A percentile compares a stretch with the other conserved stretches of the same genome.
phyloP scores from a whole-genome alignment of 2,888 invertebrate genomes.

The Hyposoter dolosus region DNA sequence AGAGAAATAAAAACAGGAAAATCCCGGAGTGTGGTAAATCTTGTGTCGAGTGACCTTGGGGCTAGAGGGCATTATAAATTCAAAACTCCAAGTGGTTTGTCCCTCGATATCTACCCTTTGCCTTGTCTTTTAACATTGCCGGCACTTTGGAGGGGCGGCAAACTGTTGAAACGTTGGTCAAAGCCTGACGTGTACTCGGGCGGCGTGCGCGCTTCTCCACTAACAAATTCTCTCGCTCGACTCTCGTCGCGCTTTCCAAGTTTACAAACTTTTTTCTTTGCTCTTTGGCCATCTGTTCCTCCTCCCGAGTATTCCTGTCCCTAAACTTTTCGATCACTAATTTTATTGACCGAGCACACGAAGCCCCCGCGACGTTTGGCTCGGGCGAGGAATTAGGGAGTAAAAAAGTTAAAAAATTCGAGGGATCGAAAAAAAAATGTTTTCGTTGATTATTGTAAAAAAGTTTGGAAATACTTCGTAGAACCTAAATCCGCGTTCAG shows the following conservation, averaged over 20 bases:
- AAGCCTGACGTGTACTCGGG: slow-evolving; percentile 56
- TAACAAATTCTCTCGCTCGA: slow-evolving; percentile 11
- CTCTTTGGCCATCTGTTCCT: neutral
- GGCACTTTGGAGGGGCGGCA: neutral
- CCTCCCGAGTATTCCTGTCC: neutral
- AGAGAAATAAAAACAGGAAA: neutral
- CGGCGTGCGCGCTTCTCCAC: neutral
- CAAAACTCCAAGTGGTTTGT: slow-evolving; percentile 32
- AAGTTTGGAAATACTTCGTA: too few relatives aligned
- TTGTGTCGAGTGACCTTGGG: slow-evolving; percentile 60
- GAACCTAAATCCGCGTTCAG: too few relatives aligned
- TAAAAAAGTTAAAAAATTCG: neutral
- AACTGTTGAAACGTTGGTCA: slow-evolving; percentile 23
- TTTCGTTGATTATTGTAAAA: too few relatives aligned
- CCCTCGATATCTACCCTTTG: slow-evolving; percentile 38
- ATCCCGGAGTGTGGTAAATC: slow-evolving; percentile 35
- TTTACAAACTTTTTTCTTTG: slow-evolving; percentile 16
- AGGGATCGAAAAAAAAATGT: neutral
- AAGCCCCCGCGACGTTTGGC: too few relatives aligned
- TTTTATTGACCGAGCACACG: neutral
- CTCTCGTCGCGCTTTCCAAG: neutral
- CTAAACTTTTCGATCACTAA: neutral
- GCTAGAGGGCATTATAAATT: slow-evolving; percentile 62
- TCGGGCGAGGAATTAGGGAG: neutral
- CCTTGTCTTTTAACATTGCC: neutral